phyloP scores from a whole-genome alignment of 1,140 invertebrate genomes.

The Mya arenaria region DNA sequence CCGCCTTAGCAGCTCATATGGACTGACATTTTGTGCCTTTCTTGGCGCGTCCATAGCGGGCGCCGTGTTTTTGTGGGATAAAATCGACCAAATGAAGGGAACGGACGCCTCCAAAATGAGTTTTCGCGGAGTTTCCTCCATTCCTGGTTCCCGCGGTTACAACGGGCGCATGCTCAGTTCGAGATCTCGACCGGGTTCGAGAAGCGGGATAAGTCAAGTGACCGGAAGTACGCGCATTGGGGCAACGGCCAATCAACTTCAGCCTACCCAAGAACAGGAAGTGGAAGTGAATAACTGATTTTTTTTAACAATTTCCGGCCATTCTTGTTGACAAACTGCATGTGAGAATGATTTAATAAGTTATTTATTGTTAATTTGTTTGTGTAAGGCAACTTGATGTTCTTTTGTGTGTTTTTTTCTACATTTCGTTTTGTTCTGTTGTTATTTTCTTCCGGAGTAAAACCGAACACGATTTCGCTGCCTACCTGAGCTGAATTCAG shows the following conservation, averaged over 20 bases:
- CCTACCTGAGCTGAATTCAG: too few species aligned
- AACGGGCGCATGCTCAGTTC: neutral
- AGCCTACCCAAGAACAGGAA: neutral
- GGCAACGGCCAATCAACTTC: neutral
- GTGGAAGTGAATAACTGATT: too few species aligned
- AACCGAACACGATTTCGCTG: too few species aligned
- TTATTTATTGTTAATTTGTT: too few species aligned
- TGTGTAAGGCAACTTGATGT: too few species aligned
- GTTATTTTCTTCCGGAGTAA: too few species aligned
- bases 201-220: neutral
- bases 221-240: neutral
- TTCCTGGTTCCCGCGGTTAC: slow-evolving; percentile 10
- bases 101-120: neutral
- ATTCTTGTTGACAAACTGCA: too few species aligned
- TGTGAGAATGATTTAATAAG: too few species aligned
- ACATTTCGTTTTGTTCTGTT: too few species aligned
- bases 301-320: too few species aligned
- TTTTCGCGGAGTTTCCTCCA: slow-evolving; percentile 34
- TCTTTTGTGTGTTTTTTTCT: too few species aligned
- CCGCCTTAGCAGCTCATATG: slow-evolving; percentile 42
- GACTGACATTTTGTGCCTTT: slow-evolving; percentile 47
- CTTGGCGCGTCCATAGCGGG: slow-evolving; percentile 10
- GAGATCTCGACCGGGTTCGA: neutral
- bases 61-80: slow-evolving; percentile 49
- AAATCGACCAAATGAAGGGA: slow-evolving; percentile 13